These are phyloP conservation scores for Rhynchopsitta pachyrhyncha DNA, from an alignment of 2,113 vertebrate genomes.

Conservation along the genomic window DNA sequence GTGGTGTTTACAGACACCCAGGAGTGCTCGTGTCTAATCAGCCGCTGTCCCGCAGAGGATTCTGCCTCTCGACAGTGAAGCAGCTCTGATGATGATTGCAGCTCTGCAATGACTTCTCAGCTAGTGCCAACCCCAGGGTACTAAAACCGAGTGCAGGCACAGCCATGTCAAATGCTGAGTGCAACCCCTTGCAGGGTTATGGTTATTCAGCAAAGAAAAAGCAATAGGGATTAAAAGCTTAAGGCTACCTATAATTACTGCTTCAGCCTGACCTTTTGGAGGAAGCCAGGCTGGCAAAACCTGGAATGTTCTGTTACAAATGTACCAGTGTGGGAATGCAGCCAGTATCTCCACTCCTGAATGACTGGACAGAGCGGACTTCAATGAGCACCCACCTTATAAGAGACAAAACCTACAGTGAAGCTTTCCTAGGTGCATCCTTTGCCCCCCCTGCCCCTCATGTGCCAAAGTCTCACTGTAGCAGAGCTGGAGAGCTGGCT, in stretches of 20 bases:
- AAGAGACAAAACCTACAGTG: background rate
- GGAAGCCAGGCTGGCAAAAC: background rate
- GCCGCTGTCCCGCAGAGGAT: background rate
- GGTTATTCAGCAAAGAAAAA: background rate
- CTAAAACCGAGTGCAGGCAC: background rate
- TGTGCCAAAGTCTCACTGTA: background rate
- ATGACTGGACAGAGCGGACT: background rate
- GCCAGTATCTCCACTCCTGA: background rate
- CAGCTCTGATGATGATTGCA: constrained; percentile 29
- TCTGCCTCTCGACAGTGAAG: background rate
- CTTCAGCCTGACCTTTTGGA: background rate
- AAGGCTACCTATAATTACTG: background rate
- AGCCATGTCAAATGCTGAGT: background rate
- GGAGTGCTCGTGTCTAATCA: constrained; percentile 18
- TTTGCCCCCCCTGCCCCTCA: background rate
- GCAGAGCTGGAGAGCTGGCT: background rate
- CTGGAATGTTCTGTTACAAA: background rate
- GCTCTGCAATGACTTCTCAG: background rate
- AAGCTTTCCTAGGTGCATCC: background rate
- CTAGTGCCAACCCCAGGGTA: background rate
- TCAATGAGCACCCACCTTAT: background rate
- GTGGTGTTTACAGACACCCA: background rate
- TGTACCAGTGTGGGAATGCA: background rate
- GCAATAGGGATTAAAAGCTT: background rate
- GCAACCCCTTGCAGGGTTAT: background rate